Conservation (phyloP, 2,888 invertebrate species). For the Gibbula magus region DNA sequence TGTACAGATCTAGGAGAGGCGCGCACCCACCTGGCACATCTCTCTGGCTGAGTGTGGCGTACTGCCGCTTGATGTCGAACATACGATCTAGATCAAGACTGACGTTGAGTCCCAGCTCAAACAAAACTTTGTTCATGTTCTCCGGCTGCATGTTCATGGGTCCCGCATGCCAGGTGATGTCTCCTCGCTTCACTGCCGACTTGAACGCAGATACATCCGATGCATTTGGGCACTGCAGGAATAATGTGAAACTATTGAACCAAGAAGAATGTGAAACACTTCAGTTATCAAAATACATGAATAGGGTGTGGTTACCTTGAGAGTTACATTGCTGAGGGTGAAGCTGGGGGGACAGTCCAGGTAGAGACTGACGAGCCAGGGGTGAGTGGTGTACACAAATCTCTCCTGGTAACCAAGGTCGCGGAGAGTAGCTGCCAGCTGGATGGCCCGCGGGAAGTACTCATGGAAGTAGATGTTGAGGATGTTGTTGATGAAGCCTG, state of each 20-base stretch:
- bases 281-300: background rate
- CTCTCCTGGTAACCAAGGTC: slow-evolving; percentile 57
- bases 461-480: slow-evolving; percentile 67
- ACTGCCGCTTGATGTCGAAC: slow-evolving; percentile 56
- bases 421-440: slow-evolving; percentile 48
- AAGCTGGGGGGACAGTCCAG: slow-evolving; percentile 59
- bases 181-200: slow-evolving; percentile 55
- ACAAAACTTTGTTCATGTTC: slow-evolving; percentile 57
- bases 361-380: slow-evolving; percentile 69
- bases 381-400: slow-evolving; percentile 72
- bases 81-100: slow-evolving; percentile 55
- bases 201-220: slow-evolving; percentile 48
- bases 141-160: slow-evolving; percentile 74
- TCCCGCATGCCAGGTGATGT: slow-evolving; percentile 71
- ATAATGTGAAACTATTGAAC: background rate
- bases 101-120: slow-evolving; percentile 62
- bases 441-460: slow-evolving; percentile 67
- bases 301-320: slow-evolving; percentile 49
- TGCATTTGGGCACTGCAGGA: slow-evolving; percentile 63
- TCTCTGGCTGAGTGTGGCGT: slow-evolving; percentile 66
- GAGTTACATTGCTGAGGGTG: slow-evolving; percentile 55
- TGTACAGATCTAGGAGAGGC: background rate
- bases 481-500: slow-evolving; percentile 66
- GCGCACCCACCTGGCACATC: slow-evolving; percentile 68
- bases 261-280: background rate